Evolutionary conservation across 2,113 vertebrate genomes (phyloP), one percentile per base, ranked within the genome.

Genomic region (Epinephelus lanceolatus): DNA sequence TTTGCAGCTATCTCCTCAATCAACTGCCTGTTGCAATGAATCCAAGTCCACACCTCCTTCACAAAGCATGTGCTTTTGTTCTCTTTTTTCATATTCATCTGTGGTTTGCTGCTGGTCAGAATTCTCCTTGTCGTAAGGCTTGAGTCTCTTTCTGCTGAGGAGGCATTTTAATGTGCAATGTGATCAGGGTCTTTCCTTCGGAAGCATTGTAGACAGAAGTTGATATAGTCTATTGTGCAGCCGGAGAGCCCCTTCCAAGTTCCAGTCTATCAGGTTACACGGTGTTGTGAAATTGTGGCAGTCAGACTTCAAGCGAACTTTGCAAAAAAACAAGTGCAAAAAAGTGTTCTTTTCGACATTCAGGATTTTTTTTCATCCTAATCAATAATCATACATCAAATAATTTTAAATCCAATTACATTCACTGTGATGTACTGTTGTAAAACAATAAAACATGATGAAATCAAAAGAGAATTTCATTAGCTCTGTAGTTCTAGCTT

Each of bases 71-170:
- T 23, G 15, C 25, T 33, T 62, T 70, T 17, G 49, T 19, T 65
- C 21, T 52, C 21, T 14, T 25, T 75, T 25, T 52, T 3, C 18
- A 25, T 37, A 13, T 56, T 30, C 12, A 7, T 56, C 53, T 66
- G 52, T 51, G 8, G 19, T 47, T 86, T 57, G 56, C 27, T 15
- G 33, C 42, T 7, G 10, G 52, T 53, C 33, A 55, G 11, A 77
- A 55, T 53, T 19, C 6, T 65, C 25, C 15, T 13, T 27, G 56
- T 2, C 18, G 23, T 3, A 17, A 5, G 30, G 5, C 52, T 18
- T 51, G 51, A 62, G 18, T 25, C 6, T 84, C 14, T 78, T 78
- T 74, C 37, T 78, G 65, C 69, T 69, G 61, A 79, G n/a, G 51
- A 53, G 70, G 76, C 62, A 73, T n/a, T 45, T 83, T 17, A 62